A percentile compares a stretch with the other conserved stretches of the same genome.
phyloP scores from a whole-genome alignment of 2,888 invertebrate genomes.

The Hypsopygia costalis region DNA sequence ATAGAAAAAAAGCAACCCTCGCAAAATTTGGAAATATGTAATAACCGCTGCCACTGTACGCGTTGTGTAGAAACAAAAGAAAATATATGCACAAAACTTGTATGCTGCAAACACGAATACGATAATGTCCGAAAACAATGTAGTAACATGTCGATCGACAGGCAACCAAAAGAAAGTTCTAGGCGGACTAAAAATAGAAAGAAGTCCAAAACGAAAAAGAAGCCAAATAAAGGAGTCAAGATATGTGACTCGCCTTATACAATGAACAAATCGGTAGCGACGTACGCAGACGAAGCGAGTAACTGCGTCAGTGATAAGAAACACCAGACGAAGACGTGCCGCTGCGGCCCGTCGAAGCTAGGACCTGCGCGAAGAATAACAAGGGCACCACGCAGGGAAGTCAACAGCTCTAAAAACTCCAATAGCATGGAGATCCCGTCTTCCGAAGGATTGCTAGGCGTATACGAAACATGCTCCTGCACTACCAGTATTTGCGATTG shows the following conservation, averaged over 20 bases:
- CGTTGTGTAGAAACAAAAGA: neutral
- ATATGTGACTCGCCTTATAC: too few species aligned
- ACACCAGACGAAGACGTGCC: conserved; percentile 27
- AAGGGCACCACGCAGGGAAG: too few species aligned
- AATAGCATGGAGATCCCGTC: conserved; percentile 4
- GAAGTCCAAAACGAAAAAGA: too few species aligned
- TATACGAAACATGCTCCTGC: conserved; percentile 8
- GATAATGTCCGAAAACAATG: too few species aligned
- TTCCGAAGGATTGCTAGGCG: conserved; percentile 11
- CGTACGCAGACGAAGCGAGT: conserved; percentile 33
- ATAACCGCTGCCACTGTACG: neutral
- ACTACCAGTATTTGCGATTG: conserved; percentile 14
- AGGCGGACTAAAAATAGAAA: too few species aligned
- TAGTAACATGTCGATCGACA: too few species aligned
- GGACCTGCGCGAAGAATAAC: too few species aligned
- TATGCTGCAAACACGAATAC: too few species aligned
- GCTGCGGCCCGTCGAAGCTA: neutral
- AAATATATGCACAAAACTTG: too few species aligned
- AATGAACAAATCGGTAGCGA: conserved; percentile 36
- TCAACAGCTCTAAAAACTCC: neutral
- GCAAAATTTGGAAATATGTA: neutral
- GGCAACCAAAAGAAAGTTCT: too few species aligned
- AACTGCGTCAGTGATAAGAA: conserved; percentile 21
- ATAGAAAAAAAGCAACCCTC: conserved; percentile 14
- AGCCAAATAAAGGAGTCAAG: too few species aligned